These are phyloP conservation scores for Tauraco hartlaubi DNA, from an alignment of 2,797 vertebrate species.

Conservation along the genomic window DNA sequence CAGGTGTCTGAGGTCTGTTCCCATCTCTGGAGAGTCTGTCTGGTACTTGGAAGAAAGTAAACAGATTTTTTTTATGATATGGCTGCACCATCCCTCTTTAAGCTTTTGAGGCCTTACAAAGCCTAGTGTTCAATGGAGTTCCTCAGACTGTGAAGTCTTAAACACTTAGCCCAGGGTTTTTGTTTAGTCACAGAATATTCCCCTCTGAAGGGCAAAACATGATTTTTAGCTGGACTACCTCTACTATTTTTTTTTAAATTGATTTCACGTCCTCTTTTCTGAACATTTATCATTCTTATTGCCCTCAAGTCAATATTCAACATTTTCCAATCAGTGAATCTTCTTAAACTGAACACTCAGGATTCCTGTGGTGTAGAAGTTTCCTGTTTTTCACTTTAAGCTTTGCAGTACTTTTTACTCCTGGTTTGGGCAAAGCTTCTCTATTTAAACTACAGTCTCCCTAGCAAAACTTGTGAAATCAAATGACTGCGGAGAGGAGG, in stretches of 20 bases:
- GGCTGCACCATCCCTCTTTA: not conserved
- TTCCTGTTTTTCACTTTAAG: constrained; percentile 37
- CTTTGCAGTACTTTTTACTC: not conserved
- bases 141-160: not conserved
- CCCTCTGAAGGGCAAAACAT: not conserved
- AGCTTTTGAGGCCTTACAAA: not conserved
- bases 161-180: not conserved
- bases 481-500: not conserved
- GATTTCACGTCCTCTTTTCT: not conserved
- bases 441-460: not conserved
- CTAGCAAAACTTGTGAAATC: not conserved
- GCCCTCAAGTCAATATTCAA: not conserved
- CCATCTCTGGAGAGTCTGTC: not conserved
- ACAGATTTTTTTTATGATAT: not conserved
- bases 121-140: not conserved
- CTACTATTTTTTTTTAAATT: not conserved
- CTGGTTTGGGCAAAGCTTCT: not conserved
- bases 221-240: not conserved
- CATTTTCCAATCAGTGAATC: constrained; percentile 5
- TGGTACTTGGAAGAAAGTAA: not conserved
- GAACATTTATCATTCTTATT: not conserved
- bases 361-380: constrained; percentile 33
- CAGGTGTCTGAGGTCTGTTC: not conserved
- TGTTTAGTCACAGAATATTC: not conserved
- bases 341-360: constrained; percentile 4